These are phyloP conservation scores for Drosophila miranda DNA, from an alignment of 1,140 invertebrate genomes.

Conservation along the genomic window DNA sequence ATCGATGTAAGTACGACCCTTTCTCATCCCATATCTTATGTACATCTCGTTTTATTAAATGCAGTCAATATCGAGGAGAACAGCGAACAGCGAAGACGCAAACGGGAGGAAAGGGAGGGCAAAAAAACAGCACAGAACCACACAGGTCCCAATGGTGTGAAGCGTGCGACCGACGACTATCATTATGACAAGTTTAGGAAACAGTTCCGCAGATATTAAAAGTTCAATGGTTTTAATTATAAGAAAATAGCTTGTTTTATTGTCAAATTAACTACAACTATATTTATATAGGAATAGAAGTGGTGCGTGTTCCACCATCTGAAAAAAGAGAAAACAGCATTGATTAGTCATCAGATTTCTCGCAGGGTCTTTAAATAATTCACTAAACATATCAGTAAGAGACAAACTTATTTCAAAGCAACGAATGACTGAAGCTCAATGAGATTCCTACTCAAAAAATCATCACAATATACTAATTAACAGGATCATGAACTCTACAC, in stretches of 20 bases:
- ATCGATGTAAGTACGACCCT: slow-evolving; percentile 88
- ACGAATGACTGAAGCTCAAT: slow-evolving; percentile 83
- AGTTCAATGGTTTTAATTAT: neutral
- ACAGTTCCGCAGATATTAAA: slow-evolving; percentile 95
- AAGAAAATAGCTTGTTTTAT: neutral
- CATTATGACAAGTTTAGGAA: slow-evolving; percentile 98
- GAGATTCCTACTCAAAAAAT: slow-evolving; percentile 85
- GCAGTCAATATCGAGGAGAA: slow-evolving; percentile 91
- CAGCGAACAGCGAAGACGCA: slow-evolving; percentile 84
- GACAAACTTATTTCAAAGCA: slow-evolving; percentile 77
- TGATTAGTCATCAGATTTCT: slow-evolving; percentile 15
- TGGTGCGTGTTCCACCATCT: neutral
- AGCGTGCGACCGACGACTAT: slow-evolving; percentile 97
- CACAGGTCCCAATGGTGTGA: slow-evolving; percentile 82
- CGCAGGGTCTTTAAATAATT: neutral
- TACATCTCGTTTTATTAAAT: slow-evolving; percentile 70
- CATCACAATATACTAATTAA: slow-evolving; percentile 42
- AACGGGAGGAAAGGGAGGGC: slow-evolving; percentile 83
- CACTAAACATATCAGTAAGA: slow-evolving; percentile 41
- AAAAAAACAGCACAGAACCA: slow-evolving; percentile 77
- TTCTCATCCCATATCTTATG: slow-evolving; percentile 23
- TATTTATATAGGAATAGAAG: neutral
- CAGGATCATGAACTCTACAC: slow-evolving; percentile 26
- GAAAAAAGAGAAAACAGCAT: slow-evolving; percentile 8
- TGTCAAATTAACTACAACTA: neutral